Base-by-base conservation (phyloP, 2,888 invertebrate species). In the Yponomeuta evonymella region DNA sequence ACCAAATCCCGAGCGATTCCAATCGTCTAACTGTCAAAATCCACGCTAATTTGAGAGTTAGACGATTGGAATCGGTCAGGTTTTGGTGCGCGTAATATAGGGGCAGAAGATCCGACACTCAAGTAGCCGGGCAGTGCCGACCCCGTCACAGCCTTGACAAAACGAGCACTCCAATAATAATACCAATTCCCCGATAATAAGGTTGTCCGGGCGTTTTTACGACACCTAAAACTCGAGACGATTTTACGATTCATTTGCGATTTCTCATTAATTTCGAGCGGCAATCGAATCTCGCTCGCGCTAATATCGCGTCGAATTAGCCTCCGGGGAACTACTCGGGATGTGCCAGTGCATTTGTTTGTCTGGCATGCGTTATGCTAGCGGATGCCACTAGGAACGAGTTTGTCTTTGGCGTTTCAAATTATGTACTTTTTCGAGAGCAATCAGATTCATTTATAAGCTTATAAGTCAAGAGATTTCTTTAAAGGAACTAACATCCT, bases 201-300 rank as follows among this genome's bases (percentile, higher is more conserved):
- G 51, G 51, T 15, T 58, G 12, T 58, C 51, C 15, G 15, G 15
- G 51, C 12, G 51, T 58, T 58, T 58, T 58, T 58, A 58, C 51
- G 51, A 58, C 51, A 58, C 51, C 15, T 58, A 58, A 58, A 58
- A 58, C 51, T 58, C 51, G 51, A 58, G 51, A 58, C 51, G 51
- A 58, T 58, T 58, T 58, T 58, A 58, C 51, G 51, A 58, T 58
- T 58, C 65, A 65, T 65, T 65, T 29, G 65, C 30, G 15, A 65
- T 65, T 33, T 67, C 67, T 67, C 67, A 67, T 67, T 67, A 67
- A 67, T 67, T 33, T 67, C 36, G 43, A 67, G 67, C 67, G n/a
- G 15, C 67, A 67, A 67, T 67, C 67, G 43, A 67, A 67, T 67
- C 36, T 43, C 67, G 67, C n/a, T 67, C 67, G 11, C 43, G 66